These are phyloP conservation scores for Nyctereutes procyonoides DNA, from an alignment of 2,113 vertebrate genomes.

Conservation along the genomic window DNA sequence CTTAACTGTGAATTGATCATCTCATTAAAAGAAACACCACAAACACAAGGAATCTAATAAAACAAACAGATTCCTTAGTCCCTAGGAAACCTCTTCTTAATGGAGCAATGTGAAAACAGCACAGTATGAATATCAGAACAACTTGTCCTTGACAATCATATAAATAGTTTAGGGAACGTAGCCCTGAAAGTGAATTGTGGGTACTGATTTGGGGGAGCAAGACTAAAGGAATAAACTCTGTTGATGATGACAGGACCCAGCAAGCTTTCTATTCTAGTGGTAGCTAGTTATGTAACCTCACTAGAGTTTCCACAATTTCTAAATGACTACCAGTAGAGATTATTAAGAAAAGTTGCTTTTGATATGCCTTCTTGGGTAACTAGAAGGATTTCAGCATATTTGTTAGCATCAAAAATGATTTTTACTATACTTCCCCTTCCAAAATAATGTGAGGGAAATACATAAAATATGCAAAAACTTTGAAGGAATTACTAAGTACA, in stretches of 20 bases:
- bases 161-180: slow-evolving; percentile 8
- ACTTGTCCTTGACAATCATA: slow-evolving; percentile 39
- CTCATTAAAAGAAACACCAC: slow-evolving; percentile 42
- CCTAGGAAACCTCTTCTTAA: slow-evolving; percentile 32
- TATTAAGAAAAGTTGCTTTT: slow-evolving; percentile 38
- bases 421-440: slow-evolving; percentile 32
- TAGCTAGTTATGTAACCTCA: not conserved
- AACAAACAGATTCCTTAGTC: slow-evolving; percentile 53
- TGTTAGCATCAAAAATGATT: slow-evolving; percentile 44
- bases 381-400: slow-evolving; percentile 42
- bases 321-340: not conserved
- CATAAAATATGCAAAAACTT: slow-evolving; percentile 48
- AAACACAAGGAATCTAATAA: slow-evolving; percentile 32
- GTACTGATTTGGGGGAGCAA: not conserved
- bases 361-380: not conserved
- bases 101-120: not conserved
- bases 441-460: slow-evolving; percentile 51
- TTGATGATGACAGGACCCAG: not conserved
- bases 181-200: not conserved
- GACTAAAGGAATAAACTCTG: not conserved
- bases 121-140: slow-evolving; percentile 49
- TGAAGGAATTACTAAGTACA: slow-evolving; percentile 56
- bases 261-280: not conserved
- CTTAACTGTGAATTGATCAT: not conserved
- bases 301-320: not conserved